Evolutionary conservation across 2,888 invertebrate species (phyloP), one percentile per base, ranked within the genome.

Genomic region (Dioctria linearis): DNA sequence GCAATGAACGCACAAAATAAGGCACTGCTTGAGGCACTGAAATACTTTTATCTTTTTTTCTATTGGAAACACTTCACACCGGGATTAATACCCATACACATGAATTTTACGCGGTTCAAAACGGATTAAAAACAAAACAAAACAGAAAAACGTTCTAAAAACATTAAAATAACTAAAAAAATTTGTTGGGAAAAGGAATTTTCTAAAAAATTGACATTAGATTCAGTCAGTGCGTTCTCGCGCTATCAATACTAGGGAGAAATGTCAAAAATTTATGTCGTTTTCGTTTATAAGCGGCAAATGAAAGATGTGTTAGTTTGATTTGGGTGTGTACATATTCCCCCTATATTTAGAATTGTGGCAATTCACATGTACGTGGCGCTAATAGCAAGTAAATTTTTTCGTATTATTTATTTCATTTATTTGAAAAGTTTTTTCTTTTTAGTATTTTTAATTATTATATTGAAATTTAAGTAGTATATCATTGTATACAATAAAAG

Each of bases 1-100:
- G 78, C 78, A 78, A 78, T 66, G 78, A 78, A 67, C 78, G 78
- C 57, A 78, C 66, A 78, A 76, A 63, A 76, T 76, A 76, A 76
- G 76, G 76, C 76, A 76, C 76, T 63, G 43, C n/a, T 76, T 76
- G 61, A 76, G 76, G 76, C 76, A 76, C 76, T 76, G 76, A 46
- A 63, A 76, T 63, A 25, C 25, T 25, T 25, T 25, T 25, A 0
- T 25, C 2, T 25, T 25, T 25, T 25, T 25, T 76, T 42, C 43
- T 42, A 13, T 46, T n/a, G 43, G 13, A 66, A 66, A 43, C 66
- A 66, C 66, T 66, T 13, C 6, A 59, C 69, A 75, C 42, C 13
- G 25, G 43, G 13, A 59, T 37, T 37, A 37, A 46, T 9, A 59
- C 13, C 39, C 40, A 54, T n/a, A 42, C 57, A 49, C 39, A 42